These are phyloP conservation scores for Styela clava DNA, from an alignment of 23 tunicate genomes.

Conservation along the genomic window DNA sequence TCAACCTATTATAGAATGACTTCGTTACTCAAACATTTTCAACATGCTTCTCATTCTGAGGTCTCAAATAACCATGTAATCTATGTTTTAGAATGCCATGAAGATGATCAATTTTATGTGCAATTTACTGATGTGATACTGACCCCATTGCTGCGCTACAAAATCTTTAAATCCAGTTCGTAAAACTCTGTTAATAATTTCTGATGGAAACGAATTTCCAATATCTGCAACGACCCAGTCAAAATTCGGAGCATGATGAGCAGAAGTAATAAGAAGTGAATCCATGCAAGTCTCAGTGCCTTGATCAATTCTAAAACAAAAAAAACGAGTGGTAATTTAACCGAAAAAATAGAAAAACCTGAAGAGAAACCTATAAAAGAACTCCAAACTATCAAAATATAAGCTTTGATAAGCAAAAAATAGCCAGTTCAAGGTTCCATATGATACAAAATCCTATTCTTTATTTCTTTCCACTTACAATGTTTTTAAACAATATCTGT, in stretches of 20 bases:
- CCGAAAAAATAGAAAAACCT: not conserved
- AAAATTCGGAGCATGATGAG: constrained; percentile 67
- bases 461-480: too few species aligned
- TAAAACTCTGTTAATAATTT: constrained; percentile 52
- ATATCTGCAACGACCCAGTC: constrained; percentile 93
- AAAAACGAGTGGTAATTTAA: not conserved
- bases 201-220: constrained; percentile 68
- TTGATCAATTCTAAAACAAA: constrained; percentile 45
- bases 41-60: too few species aligned
- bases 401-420: too few species aligned
- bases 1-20: too few species aligned
- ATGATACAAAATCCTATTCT: too few species aligned
- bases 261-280: constrained; percentile 51
- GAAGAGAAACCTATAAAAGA: not conserved
- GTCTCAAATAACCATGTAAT: too few species aligned
- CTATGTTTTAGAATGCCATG: too few species aligned
- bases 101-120: too few species aligned
- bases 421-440: too few species aligned
- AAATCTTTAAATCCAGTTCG: constrained; percentile 64
- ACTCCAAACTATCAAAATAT: not conserved
- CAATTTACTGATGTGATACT: too few species aligned
- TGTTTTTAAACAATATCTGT: constrained; percentile 51
- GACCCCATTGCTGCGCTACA: constrained; percentile 58
- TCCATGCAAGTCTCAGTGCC: constrained; percentile 65
- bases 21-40: too few species aligned